Base-by-base conservation (phyloP, 64 coral and sea anemone species). In the Pocillopora damicornis region DNA sequence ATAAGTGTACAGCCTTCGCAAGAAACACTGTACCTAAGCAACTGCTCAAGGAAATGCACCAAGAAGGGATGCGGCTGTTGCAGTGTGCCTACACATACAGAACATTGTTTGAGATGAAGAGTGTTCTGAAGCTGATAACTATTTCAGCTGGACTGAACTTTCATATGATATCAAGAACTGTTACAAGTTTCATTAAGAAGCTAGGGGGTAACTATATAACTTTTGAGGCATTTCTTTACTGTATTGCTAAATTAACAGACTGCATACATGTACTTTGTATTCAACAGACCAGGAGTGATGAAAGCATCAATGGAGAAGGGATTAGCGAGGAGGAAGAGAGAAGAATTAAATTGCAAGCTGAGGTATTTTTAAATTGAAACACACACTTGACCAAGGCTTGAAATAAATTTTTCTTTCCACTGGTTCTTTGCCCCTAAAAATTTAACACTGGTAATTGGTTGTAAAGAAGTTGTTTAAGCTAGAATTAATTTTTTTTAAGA, bases 301-400 rank as follows among this genome's bases (percentile, higher is more conserved):
- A 85, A 88, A 89, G 92, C 20, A 64, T 75, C 35, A 76, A 87
- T 63, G 91, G 88, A 73, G 76, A 81, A 73, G 94, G 81, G 71
- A 88, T 93, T 23, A 77, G 82, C 15, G 94, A 91, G 35, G 94
- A 96, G 76, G 94, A 92, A 75, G 94, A 96, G 69, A 87, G 89
- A 90, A 81, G 87, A 86, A 79, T 59, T 61, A 96, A 86, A 87
- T 96, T 92, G 69, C 92, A 88, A 16, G 73, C 90, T 74, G 94
- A 96, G 82, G 94, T 96, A 92, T 63, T 58, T 36, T 58, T 22
- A 34, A 26, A 1, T 16, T 22, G 20, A 17, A 23, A 2, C 34
- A 2, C 37, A 79, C 20, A 79, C 35, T 38, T 1, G 7, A 51
- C 7, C 42, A 51, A 51, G 30, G 30, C 30, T 30, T 51, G 42